Evolutionary conservation across 2,797 vertebrate genomes (phyloP), one percentile per base, ranked within the genome.

Genomic region (Dermochelys coriacea): DNA sequence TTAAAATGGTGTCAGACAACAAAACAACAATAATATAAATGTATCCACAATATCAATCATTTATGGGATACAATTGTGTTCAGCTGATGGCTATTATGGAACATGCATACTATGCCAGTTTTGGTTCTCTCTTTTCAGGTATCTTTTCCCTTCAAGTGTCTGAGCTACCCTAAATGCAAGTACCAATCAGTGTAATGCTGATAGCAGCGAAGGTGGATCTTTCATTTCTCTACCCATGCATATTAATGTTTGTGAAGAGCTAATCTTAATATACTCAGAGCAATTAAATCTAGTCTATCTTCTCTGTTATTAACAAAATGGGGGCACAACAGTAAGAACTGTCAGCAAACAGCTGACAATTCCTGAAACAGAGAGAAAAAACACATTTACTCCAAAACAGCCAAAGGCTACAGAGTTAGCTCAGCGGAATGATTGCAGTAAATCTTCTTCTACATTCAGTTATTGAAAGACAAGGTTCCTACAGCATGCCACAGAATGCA

Each of bases 11-110:
- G n/a, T n/a, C n/a, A n/a, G n/a, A n/a, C n/a, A n/a, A n/a, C n/a
- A n/a, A n/a, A n/a, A n/a, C n/a, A n/a, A n/a, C n/a, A n/a, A n/a
- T n/a, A n/a, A n/a, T n/a, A n/a, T n/a, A n/a, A n/a, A n/a, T n/a
- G n/a, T n/a, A n/a, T n/a, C n/a, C n/a, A n/a, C n/a, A n/a, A n/a
- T n/a, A n/a, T n/a, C n/a, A n/a, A n/a, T n/a, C n/a, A n/a, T n/a
- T n/a, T n/a, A n/a, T n/a, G n/a, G 99, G 99, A 74, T 99, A 99
- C 97, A 99, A 99, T 96, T 99, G 99, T 90, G 99, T 99, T 97
- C 99, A 99, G 96, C 85, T 99, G 97, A 99, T 99, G 99, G 99
- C 99, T 0, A 97, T 99, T 97, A 99, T 99, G 99, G 99, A 99
- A 78, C 99, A 99, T 54, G 99, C 99, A 37, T 99, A 99, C 96